Evolutionary conservation across 2,888 invertebrate species (phyloP), one percentile per base, ranked within the genome.

Genomic region (Chymomyza procnemis): DNA sequence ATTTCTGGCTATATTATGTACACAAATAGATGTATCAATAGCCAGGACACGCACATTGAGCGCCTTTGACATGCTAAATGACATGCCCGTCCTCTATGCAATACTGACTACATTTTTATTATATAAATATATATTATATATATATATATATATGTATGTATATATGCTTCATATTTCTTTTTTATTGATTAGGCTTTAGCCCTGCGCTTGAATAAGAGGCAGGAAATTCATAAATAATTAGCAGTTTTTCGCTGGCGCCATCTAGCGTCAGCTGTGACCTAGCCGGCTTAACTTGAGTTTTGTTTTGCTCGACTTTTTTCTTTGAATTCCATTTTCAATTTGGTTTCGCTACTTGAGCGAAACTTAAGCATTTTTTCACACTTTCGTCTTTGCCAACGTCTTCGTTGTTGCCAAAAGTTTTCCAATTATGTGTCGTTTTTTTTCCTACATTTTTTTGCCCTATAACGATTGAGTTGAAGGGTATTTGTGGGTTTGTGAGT

Each of bases 331-430:
- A 63, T 73, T 71, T 74, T 69, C 67, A 74, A 69, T 78, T 80
- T 73, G 64, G 69, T 74, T 41, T 64, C 66, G 68, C 66, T 74
- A 66, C 74, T 76, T 74, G 68, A 62, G 65, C 67, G 52, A 69
- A 78, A 85, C 84, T 85, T 83, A 70, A 78, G 78, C 78, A 76
- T 80, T 78, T 79, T 79, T 85, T 83, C 81, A 76, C 85, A 85
- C 85, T 75, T 83, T 79, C 12, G 54, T 72, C 66, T 61, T 63
- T 71, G 65, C 12, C 59, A 5, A 4, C 30, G 56, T 30, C 22
- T 19, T 73, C 73, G 69, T 62, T 16, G n/a, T 71, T 61, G 52
- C 56, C 30, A n/a, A 79, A 83, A 83, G 81, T 85, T 83, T 83
- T 83, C 79, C 78, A 85, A 85, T 85, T 83, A 83, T 83, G 73